Percentiles rank a stretch among this genome's conserved stretches.
Evolutionary conservation across 2,797 vertebrate species (phyloP).

Genomic region (Pseudochirops corinnae): DNA sequence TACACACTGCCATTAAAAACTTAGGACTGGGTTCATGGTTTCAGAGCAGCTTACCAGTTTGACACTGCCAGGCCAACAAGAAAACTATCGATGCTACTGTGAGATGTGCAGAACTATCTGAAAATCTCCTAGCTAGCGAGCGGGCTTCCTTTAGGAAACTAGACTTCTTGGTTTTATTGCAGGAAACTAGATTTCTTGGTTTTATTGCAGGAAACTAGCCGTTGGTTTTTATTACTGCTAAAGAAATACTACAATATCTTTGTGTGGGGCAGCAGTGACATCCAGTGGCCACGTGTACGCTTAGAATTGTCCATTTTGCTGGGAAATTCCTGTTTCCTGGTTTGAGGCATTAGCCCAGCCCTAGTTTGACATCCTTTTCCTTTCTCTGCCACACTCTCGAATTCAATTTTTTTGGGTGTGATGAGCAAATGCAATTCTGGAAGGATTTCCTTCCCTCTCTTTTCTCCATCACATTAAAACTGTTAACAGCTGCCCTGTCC

Average conservation of each 20-base stretch:
- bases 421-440: conserved; percentile 67
- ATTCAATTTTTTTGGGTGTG: conserved; percentile 78
- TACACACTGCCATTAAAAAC: conserved; percentile 68
- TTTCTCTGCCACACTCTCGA: conserved; percentile 81
- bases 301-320: conserved; percentile 68
- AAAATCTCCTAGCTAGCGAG: conserved; percentile 78
- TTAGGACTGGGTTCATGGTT: conserved; percentile 11
- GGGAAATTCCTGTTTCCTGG: conserved; percentile 76
- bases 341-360: conserved; percentile 82
- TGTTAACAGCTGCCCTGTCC: conserved; percentile 84
- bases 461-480: conserved; percentile 76
- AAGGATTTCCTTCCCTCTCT: conserved; percentile 68
- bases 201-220: conserved; percentile 34
- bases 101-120: conserved; percentile 79
- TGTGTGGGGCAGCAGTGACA: conserved; percentile 70
- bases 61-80: conserved; percentile 69
- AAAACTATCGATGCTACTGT: conserved; percentile 65
- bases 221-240: conserved; percentile 67
- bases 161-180: conserved; percentile 67
- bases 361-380: conserved; percentile 81
- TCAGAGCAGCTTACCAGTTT: not conserved
- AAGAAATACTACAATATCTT: conserved; percentile 69
- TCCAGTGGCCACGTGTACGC: conserved; percentile 49
- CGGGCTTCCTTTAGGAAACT: conserved; percentile 82
- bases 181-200: conserved; percentile 25